Percentiles rank a stretch among this genome's conserved stretches.
Evolutionary conservation across 2,797 vertebrate genomes (phyloP).

Genomic region (Onychomys leucogaster): DNA sequence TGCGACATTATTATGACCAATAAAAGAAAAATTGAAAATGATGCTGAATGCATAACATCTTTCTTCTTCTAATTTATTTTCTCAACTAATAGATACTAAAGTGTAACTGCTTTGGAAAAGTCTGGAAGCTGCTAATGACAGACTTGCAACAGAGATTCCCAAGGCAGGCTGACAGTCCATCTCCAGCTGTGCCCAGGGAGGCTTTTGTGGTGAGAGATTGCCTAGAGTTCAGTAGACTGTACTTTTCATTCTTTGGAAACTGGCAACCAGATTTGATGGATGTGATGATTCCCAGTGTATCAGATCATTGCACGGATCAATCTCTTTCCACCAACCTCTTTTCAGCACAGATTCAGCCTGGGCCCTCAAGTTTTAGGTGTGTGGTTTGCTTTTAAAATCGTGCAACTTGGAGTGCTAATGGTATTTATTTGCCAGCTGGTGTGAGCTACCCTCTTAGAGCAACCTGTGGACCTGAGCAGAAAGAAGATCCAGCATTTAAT

Average conservation of each 20-base stretch:
- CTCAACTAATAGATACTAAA: background rate
- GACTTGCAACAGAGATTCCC: background rate
- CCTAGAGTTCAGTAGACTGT: background rate
- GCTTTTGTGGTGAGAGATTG: background rate
- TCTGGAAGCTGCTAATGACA: background rate
- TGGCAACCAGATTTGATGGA: background rate
- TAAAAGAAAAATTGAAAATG: background rate
- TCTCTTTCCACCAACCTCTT: background rate
- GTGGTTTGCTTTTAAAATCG: background rate
- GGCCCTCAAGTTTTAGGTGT: background rate
- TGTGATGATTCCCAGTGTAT: background rate
- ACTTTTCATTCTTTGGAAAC: background rate
- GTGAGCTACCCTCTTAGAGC: background rate
- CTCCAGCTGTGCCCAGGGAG: background rate
- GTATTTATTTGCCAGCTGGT: fast-evolving
- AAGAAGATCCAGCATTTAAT: background rate
- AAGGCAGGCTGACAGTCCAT: background rate
- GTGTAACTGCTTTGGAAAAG: background rate
- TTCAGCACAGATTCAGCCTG: background rate
- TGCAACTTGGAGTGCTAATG: fast-evolving
- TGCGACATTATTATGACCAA: background rate
- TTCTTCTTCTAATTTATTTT: background rate
- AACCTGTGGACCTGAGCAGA: background rate
- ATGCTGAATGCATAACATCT: background rate
- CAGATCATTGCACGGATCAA: background rate